Conservation (phyloP, 1,140 invertebrate species). For the Diploscapter pachys region DNA sequence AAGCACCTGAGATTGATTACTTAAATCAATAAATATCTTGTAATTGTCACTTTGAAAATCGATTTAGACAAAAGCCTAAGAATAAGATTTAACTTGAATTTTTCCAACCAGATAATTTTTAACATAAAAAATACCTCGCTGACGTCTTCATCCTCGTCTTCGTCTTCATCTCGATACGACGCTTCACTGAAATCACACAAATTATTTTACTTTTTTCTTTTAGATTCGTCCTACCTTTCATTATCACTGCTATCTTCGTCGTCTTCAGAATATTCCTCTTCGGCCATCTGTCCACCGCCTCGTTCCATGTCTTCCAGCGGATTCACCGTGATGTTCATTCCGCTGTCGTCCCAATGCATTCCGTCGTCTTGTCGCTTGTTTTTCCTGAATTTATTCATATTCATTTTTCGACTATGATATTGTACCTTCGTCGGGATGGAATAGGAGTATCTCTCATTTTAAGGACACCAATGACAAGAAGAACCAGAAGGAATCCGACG, state of each 20-base stretch:
- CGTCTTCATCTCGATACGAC: conserved; percentile 32
- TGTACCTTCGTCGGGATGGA: conserved; percentile 40
- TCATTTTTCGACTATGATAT: conserved; percentile 11
- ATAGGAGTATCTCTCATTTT: conserved; percentile 56
- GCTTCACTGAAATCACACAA: conserved; percentile 22
- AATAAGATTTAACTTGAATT: not conserved
- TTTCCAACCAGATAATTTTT: not conserved
- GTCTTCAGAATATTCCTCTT: conserved; percentile 46
- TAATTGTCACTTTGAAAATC: not conserved
- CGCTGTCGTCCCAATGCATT: conserved; percentile 59
- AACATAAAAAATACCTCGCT: conserved; percentile 6
- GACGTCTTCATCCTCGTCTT: conserved; percentile 32
- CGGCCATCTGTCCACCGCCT: conserved; percentile 28
- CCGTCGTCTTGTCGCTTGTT: conserved; percentile 24
- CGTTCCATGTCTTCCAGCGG: conserved; percentile 57
- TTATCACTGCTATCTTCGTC: conserved; percentile 39
- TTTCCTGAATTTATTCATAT: conserved; percentile 5
- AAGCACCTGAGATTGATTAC: conserved; percentile 11
- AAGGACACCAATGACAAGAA: conserved; percentile 55
- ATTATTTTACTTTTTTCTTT: not conserved
- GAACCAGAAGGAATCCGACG: conserved; percentile 56
- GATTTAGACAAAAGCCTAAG: not conserved
- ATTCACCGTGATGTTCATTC: conserved; percentile 60
- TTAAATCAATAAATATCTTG: not conserved
- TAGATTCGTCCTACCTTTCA: not conserved